Evolutionary conservation across 2,113 vertebrate genomes (phyloP).

Genomic region (Pandion haliaetus): DNA sequence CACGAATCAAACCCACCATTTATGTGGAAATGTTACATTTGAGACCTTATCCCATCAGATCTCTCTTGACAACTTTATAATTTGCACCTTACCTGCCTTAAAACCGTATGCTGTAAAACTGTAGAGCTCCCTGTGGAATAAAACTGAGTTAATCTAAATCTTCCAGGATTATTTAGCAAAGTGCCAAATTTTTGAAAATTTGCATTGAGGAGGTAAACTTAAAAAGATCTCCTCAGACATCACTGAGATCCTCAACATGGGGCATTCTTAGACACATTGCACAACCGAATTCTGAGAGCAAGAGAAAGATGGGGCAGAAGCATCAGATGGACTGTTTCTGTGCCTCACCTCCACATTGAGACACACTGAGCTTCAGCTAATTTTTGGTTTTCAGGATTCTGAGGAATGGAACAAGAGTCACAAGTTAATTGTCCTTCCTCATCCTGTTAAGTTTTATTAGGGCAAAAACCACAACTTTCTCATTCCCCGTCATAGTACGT

Average conservation of each 20-base stretch:
- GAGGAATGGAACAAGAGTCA: slow-evolving; percentile 77
- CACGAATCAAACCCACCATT: background rate
- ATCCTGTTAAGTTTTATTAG: slow-evolving; percentile 83
- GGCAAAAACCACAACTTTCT: slow-evolving; percentile 81
- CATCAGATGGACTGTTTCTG: background rate
- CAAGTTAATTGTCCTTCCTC: slow-evolving; percentile 86
- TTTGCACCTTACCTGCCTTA: background rate
- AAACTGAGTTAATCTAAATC: background rate
- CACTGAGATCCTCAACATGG: background rate
- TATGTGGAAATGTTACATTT: background rate
- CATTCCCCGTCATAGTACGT: slow-evolving; percentile 76
- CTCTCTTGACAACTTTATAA: background rate
- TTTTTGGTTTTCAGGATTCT: slow-evolving; percentile 71
- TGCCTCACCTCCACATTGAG: slow-evolving; percentile 83
- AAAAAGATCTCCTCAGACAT: background rate
- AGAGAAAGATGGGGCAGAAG: background rate
- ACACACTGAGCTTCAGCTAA: slow-evolving; percentile 76
- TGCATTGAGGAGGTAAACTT: background rate
- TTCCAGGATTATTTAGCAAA: background rate
- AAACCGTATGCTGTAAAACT: background rate
- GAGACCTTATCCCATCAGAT: background rate
- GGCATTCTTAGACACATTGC: background rate
- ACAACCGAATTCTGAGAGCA: background rate
- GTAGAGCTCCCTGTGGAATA: background rate
- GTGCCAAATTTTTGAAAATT: background rate